Conservation (phyloP, 92 coral and sea anemone genomes). For the Umimayanthus kanabou region DNA sequence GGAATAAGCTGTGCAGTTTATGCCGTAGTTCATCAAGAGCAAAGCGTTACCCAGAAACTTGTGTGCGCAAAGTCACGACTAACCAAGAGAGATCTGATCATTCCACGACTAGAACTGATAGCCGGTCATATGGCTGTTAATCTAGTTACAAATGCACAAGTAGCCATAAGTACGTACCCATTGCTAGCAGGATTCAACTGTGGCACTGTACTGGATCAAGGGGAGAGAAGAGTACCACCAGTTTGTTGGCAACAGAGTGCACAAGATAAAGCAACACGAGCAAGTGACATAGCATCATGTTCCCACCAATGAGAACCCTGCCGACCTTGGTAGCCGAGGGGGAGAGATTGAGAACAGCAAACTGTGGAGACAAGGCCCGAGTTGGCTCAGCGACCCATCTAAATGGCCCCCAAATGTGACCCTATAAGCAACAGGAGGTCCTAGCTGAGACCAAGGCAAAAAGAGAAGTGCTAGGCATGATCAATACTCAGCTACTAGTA, state of each 20-base stretch:
- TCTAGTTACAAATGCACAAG: constrained; percentile 50
- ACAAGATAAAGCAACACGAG: constrained; percentile 54
- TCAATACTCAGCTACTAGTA: not conserved
- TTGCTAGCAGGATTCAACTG: constrained; percentile 46
- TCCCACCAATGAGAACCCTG: constrained; percentile 12
- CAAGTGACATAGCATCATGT: constrained; percentile 56
- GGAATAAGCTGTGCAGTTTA: no score
- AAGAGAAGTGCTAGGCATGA: not conserved
- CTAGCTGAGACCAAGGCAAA: constrained; percentile 11
- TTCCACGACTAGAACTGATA: constrained; percentile 31
- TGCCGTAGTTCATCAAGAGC: constrained; percentile 19
- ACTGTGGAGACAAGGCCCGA: constrained; percentile 57
- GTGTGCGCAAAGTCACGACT: not conserved
- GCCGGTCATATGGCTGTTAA: constrained; percentile 47
- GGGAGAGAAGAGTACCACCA: constrained; percentile 52
- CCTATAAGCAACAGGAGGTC: constrained; percentile 10
- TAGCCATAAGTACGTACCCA: constrained; percentile 38
- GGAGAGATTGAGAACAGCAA: constrained; percentile 17
- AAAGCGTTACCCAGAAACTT: constrained; percentile 50
- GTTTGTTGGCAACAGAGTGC: constrained; percentile 50
- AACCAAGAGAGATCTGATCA: constrained; percentile 47
- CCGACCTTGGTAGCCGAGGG: constrained; percentile 37
- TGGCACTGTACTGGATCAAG: constrained; percentile 53
- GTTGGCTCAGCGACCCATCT: constrained; percentile 38
- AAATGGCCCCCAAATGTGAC: constrained; percentile 21